Evolutionary conservation across 1,140 invertebrate genomes (phyloP), one percentile per base, ranked within the genome.

Genomic region (Grapholita molesta): DNA sequence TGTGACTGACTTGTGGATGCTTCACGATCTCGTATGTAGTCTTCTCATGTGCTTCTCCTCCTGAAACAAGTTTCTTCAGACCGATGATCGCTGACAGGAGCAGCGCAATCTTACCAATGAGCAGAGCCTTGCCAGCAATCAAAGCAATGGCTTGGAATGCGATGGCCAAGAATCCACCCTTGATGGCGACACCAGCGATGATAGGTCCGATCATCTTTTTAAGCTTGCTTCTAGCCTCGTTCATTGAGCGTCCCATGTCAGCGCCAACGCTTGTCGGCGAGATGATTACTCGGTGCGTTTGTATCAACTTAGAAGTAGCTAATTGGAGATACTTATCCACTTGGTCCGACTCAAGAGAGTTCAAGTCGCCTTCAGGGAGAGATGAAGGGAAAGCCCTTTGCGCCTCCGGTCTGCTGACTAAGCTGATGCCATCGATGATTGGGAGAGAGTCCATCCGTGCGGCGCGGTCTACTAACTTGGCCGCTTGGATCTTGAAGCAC

Each of bases 21-120:
- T 97, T 97, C 15, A 97, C 95, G 80, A 97, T 96, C 88, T 97
- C 96, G 77, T 96, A 96, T 11, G 96, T 96, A 2, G 96, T 96
- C 84, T 96, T 96, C 79, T 96, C 96, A 61, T 94, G 93, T 15
- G 93, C 92, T 69, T 94, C 93, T 2, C 92, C 92, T 35, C 92
- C 88, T 4, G 93, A 92, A 0, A 95, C 93, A 21, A 96, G 87
- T 80, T 96, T 96, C 91, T 96, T 97, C 48, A 97, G 88, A 0
- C 95, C 96, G 48, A 97, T 93, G 38, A 96, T 95, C 8, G 94
- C 94, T 33, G 95, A 95, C 15, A 97, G 89, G 1, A 96, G 92
- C 2, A 97, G 85, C 11, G 96, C 96, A 76, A 97, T 94, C 87
- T 96, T 96, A 67, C 94, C 95, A 6, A 96, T 93, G 11, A 96